Evolutionary conservation across 2,888 invertebrate species (phyloP).

Genomic region (Rhingia rostrata): DNA sequence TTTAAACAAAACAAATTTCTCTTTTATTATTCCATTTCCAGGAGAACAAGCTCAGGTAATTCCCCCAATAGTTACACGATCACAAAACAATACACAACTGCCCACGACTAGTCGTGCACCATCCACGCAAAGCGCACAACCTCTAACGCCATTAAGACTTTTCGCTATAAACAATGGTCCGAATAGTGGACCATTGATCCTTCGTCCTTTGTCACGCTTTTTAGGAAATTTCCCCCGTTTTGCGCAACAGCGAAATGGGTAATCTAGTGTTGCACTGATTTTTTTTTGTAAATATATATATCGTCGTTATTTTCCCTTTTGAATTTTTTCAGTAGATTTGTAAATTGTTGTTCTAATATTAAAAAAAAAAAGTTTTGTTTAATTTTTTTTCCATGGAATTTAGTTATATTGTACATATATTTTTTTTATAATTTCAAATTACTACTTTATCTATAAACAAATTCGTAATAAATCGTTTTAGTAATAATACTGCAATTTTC

Average conservation of each 20-base stretch:
- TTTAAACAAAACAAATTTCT: neutral
- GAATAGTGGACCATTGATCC: conserved; percentile 48
- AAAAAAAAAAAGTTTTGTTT: neutral
- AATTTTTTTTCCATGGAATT: conserved; percentile 35
- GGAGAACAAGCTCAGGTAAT: conserved; percentile 73
- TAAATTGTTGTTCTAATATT: conserved; percentile 15
- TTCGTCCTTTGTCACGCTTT: conserved; percentile 65
- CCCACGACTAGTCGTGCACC: conserved; percentile 57
- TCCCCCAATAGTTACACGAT: conserved; percentile 48
- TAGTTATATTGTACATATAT: conserved; percentile 50
- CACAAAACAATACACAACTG: conserved; percentile 47
- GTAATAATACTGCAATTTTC: conserved; percentile 14
- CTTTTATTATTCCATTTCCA: conserved; percentile 24
- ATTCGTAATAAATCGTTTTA: conserved; percentile 26
- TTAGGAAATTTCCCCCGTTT: conserved; percentile 66
- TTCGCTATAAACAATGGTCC: conserved; percentile 41
- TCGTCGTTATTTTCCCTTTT: neutral
- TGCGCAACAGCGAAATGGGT: conserved; percentile 50
- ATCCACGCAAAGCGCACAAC: conserved; percentile 48
- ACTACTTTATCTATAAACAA: conserved; percentile 9
- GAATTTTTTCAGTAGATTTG: neutral
- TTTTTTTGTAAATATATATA: conserved; percentile 21
- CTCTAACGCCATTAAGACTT: conserved; percentile 61
- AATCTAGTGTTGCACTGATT: conserved; percentile 31
- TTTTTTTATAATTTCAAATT: neutral